Percentiles rank a stretch among this genome's conserved stretches.
Conservation (phyloP, 2,113 vertebrate species). For the Silurus asotus region DNA sequence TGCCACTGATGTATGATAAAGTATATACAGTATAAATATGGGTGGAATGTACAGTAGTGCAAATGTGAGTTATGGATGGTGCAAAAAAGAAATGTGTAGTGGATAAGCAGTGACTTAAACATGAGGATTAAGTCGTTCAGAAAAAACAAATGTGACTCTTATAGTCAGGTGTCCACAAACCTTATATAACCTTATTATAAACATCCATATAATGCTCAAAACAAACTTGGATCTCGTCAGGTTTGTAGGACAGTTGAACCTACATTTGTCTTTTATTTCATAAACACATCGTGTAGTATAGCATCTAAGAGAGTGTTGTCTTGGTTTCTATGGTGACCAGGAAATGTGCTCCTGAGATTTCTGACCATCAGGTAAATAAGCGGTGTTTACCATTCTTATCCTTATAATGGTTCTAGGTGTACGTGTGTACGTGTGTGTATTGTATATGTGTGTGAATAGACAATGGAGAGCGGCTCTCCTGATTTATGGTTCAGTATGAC, state of each 20-base stretch:
- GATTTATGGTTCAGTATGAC: not conserved
- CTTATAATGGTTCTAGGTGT: constrained; percentile 1
- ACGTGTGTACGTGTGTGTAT: not conserved
- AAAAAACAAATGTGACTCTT: too few species aligned
- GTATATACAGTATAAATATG: too few species aligned
- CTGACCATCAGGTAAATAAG: constrained; percentile 6
- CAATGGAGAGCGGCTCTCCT: not conserved
- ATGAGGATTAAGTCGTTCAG: too few species aligned
- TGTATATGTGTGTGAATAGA: not conserved
- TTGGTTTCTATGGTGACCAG: constrained; percentile 11
- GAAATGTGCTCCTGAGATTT: constrained; percentile 20
- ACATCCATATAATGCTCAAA: too few species aligned
- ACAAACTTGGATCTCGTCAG: not conserved
- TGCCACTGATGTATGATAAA: too few species aligned
- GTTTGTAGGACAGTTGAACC: not conserved
- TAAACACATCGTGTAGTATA: not conserved
- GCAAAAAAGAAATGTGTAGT: too few species aligned
- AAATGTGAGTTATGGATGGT: too few species aligned
- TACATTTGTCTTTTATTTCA: not conserved
- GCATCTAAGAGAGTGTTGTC: not conserved
- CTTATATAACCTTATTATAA: too few species aligned
- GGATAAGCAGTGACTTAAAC: too few species aligned
- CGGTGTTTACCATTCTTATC: not conserved
- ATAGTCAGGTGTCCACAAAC: too few species aligned
- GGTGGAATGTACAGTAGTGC: too few species aligned